A percentile compares a stretch with the other conserved stretches of the same genome.
phyloP scores from a whole-genome alignment of 2,888 invertebrate genomes.

The Chymomyza fuscimana region DNA sequence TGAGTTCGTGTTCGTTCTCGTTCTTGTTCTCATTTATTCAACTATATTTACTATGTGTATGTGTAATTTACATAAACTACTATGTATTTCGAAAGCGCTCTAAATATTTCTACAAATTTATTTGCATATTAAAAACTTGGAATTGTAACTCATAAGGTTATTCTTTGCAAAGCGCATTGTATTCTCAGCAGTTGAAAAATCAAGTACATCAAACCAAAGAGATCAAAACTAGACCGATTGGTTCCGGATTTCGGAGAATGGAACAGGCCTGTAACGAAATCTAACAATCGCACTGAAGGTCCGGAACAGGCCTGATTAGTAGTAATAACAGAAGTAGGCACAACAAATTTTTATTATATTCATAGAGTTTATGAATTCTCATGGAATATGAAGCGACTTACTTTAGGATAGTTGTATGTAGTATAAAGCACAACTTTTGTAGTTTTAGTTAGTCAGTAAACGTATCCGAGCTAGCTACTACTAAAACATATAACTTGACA shows the following conservation, averaged over 20 bases:
- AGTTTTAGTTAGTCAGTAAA: background rate
- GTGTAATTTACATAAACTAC: slow-evolving; percentile 14
- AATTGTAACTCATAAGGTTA: background rate
- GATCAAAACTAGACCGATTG: background rate
- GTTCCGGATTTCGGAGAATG: background rate
- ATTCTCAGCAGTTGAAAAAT: background rate
- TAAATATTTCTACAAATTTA: slow-evolving; percentile 58
- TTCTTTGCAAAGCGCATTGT: background rate
- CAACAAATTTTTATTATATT: background rate
- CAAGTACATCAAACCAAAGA: background rate
- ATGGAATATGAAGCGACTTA: background rate
- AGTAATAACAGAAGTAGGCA: background rate
- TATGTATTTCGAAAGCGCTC: slow-evolving; percentile 51
- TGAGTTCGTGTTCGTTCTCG: slow-evolving; percentile 61
- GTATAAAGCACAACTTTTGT: background rate
- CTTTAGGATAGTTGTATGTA: background rate
- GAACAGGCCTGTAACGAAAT: no score
- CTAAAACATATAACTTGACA: background rate
- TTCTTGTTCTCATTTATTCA: slow-evolving; percentile 35
- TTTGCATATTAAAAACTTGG: slow-evolving; percentile 25
- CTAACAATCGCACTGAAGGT: no score
- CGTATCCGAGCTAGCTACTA: background rate
- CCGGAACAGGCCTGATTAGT: no score
- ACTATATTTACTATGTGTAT: slow-evolving; percentile 17
- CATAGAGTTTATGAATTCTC: background rate